Percentiles rank a stretch among this genome's conserved stretches.
phyloP scores from a whole-genome alignment of 2,113 vertebrate genomes.

The Chloebia gouldiae region DNA sequence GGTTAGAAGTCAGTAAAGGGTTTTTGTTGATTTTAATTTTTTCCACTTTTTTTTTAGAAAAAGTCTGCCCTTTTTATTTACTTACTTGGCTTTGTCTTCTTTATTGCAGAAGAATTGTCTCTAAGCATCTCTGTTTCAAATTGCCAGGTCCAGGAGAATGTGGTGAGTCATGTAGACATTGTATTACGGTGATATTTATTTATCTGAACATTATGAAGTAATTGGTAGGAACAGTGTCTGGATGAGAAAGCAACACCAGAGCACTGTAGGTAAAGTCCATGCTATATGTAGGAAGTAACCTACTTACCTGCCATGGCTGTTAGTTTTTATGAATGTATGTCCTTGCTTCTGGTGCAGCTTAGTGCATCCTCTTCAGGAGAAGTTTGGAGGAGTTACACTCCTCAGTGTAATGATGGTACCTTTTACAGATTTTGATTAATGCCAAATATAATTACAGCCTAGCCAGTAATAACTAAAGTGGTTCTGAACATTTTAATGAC shows the following conservation, averaged over 20 bases:
- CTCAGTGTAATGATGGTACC: neutral
- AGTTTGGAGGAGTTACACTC: neutral
- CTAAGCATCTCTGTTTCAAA: constrained; percentile 98
- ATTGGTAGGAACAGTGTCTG: neutral
- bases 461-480: neutral
- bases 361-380: neutral
- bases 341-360: neutral
- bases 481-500: neutral
- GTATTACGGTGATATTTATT: neutral
- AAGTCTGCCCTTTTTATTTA: neutral
- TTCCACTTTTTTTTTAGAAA: neutral
- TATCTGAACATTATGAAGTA: neutral
- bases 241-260: neutral
- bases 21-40: neutral
- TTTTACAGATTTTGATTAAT: neutral
- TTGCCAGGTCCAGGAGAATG: constrained; percentile 96
- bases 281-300: neutral
- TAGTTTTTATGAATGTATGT: neutral
- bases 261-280: neutral
- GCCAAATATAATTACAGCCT: neutral
- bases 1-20: neutral
- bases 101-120: constrained; percentile 89
- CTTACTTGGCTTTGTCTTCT: constrained; percentile 39
- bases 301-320: neutral
- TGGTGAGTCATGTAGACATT: constrained; percentile 81